Conservation (phyloP, 2,888 invertebrate genomes). For the Nysson spinosus region DNA sequence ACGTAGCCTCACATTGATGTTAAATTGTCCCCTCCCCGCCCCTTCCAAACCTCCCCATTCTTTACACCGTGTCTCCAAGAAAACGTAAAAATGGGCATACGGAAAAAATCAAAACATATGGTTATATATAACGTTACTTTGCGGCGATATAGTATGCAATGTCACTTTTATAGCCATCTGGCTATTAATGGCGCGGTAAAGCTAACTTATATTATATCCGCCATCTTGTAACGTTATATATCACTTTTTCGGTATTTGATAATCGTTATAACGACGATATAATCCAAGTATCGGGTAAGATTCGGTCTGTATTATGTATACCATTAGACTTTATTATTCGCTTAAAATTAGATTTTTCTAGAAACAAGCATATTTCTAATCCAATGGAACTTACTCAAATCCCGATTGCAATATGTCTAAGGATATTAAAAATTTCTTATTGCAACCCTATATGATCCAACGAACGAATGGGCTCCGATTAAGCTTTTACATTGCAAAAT, state of each 20-base stretch:
- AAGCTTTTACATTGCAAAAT: conserved; percentile 4
- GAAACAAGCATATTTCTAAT: conserved; percentile 2
- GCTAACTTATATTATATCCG: too few species aligned
- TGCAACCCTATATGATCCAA: conserved; percentile 26
- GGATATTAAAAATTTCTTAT: too few species aligned
- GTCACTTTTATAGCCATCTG: too few species aligned
- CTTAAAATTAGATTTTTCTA: conserved; percentile 16
- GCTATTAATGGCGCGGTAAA: too few species aligned
- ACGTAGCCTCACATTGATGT: conserved; percentile 78
- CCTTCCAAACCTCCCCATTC: background rate
- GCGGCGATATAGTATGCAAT: too few species aligned
- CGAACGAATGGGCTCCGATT: conserved; percentile 25
- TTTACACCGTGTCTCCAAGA: background rate
- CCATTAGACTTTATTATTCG: conserved; percentile 7
- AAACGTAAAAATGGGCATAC: background rate
- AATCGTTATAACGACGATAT: conserved; percentile 31
- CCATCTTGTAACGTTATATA: conserved; percentile 16
- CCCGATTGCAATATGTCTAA: conserved; percentile 1
- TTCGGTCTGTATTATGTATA: conserved; percentile 54
- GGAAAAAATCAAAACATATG: conserved; percentile 16
- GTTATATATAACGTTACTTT: conserved; percentile 17
- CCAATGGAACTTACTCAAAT: background rate
- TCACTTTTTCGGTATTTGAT: conserved; percentile 11
- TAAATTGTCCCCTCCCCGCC: conserved; percentile 30
- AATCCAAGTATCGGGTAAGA: conserved; percentile 52